A percentile compares a stretch with the other conserved stretches of the same genome.
Evolutionary conservation across 2,797 vertebrate genomes (phyloP).

Genomic region (Protonibea diacanthus): DNA sequence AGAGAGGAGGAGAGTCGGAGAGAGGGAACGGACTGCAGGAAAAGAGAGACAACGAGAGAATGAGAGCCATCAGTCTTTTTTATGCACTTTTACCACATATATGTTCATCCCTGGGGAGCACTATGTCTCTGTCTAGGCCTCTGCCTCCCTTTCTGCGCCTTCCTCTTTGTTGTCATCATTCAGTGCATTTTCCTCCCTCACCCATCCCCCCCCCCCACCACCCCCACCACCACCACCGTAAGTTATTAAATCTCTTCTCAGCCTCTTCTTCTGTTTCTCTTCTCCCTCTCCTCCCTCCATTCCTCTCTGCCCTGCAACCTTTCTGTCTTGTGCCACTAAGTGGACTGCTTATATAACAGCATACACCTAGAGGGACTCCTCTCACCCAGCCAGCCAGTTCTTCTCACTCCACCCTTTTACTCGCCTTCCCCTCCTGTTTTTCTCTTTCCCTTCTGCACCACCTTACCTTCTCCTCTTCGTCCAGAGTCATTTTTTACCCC

Average conservation of each 20-base stretch:
- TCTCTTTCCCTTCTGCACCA: slow-evolving; percentile 28
- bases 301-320: slow-evolving; percentile 67
- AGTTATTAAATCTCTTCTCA: slow-evolving; percentile 71
- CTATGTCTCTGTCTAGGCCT: slow-evolving; percentile 64
- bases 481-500: slow-evolving; percentile 9
- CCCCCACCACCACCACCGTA: slow-evolving; percentile 12
- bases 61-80: slow-evolving; percentile 78
- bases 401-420: slow-evolving; percentile 52
- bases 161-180: slow-evolving; percentile 70
- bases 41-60: slow-evolving; percentile 57
- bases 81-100: slow-evolving; percentile 73
- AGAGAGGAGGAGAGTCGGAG: slow-evolving; percentile 41
- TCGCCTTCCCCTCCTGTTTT: slow-evolving; percentile 14
- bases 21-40: slow-evolving; percentile 36
- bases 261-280: slow-evolving; percentile 35
- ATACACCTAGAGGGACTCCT: slow-evolving; percentile 71
- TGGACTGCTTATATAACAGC: slow-evolving; percentile 79
- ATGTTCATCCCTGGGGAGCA: slow-evolving; percentile 69
- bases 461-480: slow-evolving; percentile 40
- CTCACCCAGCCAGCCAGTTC: slow-evolving; percentile 50
- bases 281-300: slow-evolving; percentile 33
- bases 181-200: slow-evolving; percentile 49
- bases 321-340: slow-evolving; percentile 77
- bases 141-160: slow-evolving; percentile 38
- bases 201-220: not conserved